These are phyloP conservation scores for Pelagia noctiluca DNA, from an alignment of 30 jellyfish, hydroid and myxozoan genomes.

Conservation along the genomic window DNA sequence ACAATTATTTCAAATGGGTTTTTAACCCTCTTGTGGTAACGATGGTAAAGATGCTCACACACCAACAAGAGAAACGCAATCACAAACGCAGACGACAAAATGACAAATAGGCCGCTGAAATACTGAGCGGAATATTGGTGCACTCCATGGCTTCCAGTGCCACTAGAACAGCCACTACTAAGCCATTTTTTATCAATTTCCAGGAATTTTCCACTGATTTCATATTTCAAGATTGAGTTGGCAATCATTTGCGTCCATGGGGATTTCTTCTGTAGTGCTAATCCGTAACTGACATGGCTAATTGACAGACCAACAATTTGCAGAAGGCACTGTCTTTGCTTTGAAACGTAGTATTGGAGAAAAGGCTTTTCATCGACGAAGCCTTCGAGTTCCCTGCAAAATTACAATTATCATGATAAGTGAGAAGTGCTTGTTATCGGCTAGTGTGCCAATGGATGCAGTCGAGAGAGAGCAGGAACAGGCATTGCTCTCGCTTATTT, in stretches of 20 bases:
- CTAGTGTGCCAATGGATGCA: no score
- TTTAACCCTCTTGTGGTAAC: slow-evolving; percentile 24
- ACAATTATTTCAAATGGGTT: neutral
- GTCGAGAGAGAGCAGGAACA: no score
- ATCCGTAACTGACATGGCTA: slow-evolving; percentile 45
- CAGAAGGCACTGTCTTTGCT: slow-evolving; percentile 64
- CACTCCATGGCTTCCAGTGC: no score
- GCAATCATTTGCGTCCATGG: slow-evolving; percentile 29
- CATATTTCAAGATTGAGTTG: slow-evolving; percentile 26
- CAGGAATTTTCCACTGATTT: slow-evolving; percentile 24
- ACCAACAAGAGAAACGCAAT: slow-evolving; percentile 9
- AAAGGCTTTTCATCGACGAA: slow-evolving; percentile 67
- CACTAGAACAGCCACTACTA: slow-evolving; percentile 43
- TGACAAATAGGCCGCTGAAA: slow-evolving; percentile 68
- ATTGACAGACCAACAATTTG: slow-evolving; percentile 41
- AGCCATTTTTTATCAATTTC: slow-evolving; percentile 69
- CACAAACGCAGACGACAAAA: slow-evolving; percentile 25
- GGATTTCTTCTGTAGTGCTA: slow-evolving; percentile 65
- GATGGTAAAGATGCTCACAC: slow-evolving; percentile 56
- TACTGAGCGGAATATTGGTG: slow-evolving; percentile 25
- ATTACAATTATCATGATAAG: no score
- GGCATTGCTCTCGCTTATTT: no score
- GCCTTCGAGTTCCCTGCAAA: slow-evolving; percentile 73
- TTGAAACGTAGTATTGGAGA: slow-evolving; percentile 56
- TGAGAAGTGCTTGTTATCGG: no score